Evolutionary conservation across 1,140 invertebrate species (phyloP).

Genomic region (Pachyrhynchus sulphureomaculatus): DNA sequence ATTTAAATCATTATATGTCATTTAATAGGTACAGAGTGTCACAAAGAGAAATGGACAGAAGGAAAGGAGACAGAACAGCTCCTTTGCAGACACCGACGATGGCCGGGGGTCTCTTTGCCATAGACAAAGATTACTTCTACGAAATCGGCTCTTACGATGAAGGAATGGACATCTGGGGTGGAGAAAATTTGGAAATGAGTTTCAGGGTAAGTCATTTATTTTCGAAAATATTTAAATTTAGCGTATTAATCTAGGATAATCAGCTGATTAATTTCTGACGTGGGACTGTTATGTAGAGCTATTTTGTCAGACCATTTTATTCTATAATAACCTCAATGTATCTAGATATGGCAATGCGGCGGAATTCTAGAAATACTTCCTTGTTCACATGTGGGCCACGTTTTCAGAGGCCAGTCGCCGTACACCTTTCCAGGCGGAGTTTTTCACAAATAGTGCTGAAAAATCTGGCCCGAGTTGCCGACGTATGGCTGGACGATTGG

Average conservation of each 20-base stretch:
- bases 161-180: constrained; percentile 99
- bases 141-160: constrained; percentile 96
- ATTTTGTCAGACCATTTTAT: no score
- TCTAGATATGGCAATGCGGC: constrained; percentile 97
- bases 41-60: constrained; percentile 88
- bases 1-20: no score
- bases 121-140: constrained; percentile 96
- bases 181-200: constrained; percentile 99
- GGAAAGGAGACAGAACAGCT: constrained; percentile 85
- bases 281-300: no score
- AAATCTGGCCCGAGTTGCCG: constrained; percentile 92
- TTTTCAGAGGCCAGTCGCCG: constrained; percentile 98
- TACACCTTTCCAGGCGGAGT: constrained; percentile 99
- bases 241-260: no score
- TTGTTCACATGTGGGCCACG: constrained; percentile 95
- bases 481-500: constrained; percentile 99
- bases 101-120: constrained; percentile 98
- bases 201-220: constrained; percentile 76
- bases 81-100: constrained; percentile 95
- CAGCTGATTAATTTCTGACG: no score
- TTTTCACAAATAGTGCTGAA: constrained; percentile 93
- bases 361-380: constrained; percentile 93
- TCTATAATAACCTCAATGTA: background rate
- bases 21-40: constrained; percentile 87
- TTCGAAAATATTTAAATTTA: no score